phyloP scores from a whole-genome alignment of 1,140 invertebrate species.

The Procambarus clarkii region DNA sequence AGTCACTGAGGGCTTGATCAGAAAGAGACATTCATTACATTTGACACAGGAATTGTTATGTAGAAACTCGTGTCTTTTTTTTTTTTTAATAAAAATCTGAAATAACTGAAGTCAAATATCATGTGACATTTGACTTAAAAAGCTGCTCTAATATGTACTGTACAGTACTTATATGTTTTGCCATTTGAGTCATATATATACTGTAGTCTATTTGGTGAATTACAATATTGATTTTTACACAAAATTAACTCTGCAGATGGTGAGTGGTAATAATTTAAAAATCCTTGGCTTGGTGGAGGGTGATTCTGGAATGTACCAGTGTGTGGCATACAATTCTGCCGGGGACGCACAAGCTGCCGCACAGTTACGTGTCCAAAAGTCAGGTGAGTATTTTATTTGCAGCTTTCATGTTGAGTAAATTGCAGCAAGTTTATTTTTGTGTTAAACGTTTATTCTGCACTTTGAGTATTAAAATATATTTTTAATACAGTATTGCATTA shows the following conservation, averaged over 20 bases:
- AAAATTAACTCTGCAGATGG: conserved; percentile 77
- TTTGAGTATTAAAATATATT: background rate
- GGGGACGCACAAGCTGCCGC: conserved; percentile 90
- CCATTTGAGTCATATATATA: too few relatives aligned
- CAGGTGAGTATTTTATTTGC: conserved; percentile 80
- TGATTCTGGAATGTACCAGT: conserved; percentile 97
- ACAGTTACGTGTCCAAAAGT: conserved; percentile 85
- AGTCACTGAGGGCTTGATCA: too few relatives aligned
- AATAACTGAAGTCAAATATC: too few relatives aligned
- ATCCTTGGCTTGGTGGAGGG: conserved; percentile 93
- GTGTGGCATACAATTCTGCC: conserved; percentile 90
- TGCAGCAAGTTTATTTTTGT: background rate
- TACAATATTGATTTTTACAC: too few relatives aligned
- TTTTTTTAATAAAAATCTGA: too few relatives aligned
- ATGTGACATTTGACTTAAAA: too few relatives aligned
- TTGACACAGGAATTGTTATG: too few relatives aligned
- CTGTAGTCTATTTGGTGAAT: too few relatives aligned
- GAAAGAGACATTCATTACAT: too few relatives aligned
- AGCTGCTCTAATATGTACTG: too few relatives aligned
- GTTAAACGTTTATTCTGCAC: background rate
- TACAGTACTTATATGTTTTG: too few relatives aligned
- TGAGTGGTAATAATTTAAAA: conserved; percentile 83
- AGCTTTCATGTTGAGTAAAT: background rate
- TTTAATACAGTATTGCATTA: background rate
- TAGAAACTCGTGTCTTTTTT: too few relatives aligned